Percentiles rank a stretch among this genome's conserved stretches.
phyloP scores from a whole-genome alignment of 2,888 invertebrate species.

The Prosapia bicincta region DNA sequence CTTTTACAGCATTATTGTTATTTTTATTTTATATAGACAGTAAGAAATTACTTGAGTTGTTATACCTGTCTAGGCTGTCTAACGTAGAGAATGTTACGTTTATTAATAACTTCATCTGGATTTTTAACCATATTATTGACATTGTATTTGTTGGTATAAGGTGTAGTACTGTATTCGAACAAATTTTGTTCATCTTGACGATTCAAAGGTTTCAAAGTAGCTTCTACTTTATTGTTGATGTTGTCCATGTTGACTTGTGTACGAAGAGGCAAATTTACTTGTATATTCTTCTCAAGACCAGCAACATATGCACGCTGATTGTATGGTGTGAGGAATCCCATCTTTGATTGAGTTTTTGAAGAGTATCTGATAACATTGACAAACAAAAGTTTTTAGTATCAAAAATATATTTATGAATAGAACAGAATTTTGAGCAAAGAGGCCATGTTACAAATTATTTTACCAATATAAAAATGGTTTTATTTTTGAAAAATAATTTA shows the following conservation, averaged over 20 bases:
- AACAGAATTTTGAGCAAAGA: too few relatives aligned
- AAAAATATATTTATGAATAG: too few relatives aligned
- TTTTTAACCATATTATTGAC: slow-evolving; percentile 49
- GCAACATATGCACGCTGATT: slow-evolving; percentile 55
- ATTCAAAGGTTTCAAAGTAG: slow-evolving; percentile 51
- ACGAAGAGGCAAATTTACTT: slow-evolving; percentile 55
- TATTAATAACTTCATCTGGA: slow-evolving; percentile 6
- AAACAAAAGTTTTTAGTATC: background rate
- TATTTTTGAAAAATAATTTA: too few relatives aligned
- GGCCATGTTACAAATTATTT: too few relatives aligned
- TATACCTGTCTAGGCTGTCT: slow-evolving; percentile 23
- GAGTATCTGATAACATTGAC: slow-evolving; percentile 48
- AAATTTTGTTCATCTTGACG: slow-evolving; percentile 52
- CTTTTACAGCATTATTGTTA: too few relatives aligned
- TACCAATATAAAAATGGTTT: too few relatives aligned
- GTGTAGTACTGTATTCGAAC: slow-evolving; percentile 60
- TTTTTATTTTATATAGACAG: too few relatives aligned
- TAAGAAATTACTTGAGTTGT: too few relatives aligned
- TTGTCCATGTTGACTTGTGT: slow-evolving; percentile 50
- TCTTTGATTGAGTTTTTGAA: slow-evolving; percentile 55
- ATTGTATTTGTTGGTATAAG: slow-evolving; percentile 59
- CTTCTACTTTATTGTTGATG: slow-evolving; percentile 48
- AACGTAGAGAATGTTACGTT: slow-evolving; percentile 26
- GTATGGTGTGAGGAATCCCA: slow-evolving; percentile 63
- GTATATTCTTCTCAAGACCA: slow-evolving; percentile 59